Percentiles rank a stretch among this genome's conserved stretches.
phyloP scores from a whole-genome alignment of 2,113 vertebrate species.

The Mola mola region DNA sequence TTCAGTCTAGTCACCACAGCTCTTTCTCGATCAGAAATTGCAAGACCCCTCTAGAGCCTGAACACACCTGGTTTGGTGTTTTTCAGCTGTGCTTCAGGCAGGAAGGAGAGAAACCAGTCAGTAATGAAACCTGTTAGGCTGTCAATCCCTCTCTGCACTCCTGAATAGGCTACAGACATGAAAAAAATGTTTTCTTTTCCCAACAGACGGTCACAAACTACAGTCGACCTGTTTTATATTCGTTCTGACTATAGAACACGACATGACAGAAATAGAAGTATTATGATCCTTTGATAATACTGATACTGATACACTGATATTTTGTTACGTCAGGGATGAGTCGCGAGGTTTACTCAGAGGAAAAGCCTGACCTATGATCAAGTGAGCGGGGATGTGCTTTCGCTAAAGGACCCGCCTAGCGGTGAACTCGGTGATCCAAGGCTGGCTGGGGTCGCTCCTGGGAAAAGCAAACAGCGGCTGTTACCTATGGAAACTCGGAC shows the following conservation, averaged over 20 bases:
- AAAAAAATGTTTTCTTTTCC: conserved; percentile 6
- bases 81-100: conserved; percentile 49
- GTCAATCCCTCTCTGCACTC: conserved; percentile 33
- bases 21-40: too few relatives aligned
- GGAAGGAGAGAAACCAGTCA: conserved; percentile 38
- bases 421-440: conserved; percentile 53
- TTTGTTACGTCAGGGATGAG: too few relatives aligned
- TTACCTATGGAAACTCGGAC: conserved; percentile 64
- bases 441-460: conserved; percentile 50
- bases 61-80: conserved; percentile 58
- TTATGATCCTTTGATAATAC: too few relatives aligned
- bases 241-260: neutral
- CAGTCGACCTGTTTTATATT: conserved; percentile 2
- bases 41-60: too few relatives aligned
- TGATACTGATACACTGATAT: too few relatives aligned
- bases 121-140: conserved; percentile 62
- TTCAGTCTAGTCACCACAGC: conserved; percentile 26
- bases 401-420: conserved; percentile 15
- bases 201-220: conserved; percentile 2
- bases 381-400: conserved; percentile 26
- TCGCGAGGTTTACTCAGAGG: conserved; percentile 28
- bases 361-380: conserved; percentile 50
- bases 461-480: conserved; percentile 76
- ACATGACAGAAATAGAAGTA: too few relatives aligned
- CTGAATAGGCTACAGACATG: conserved; percentile 11